Conservation (phyloP, 2,113 vertebrate genomes). For the Tragulus kanchil region DNA sequence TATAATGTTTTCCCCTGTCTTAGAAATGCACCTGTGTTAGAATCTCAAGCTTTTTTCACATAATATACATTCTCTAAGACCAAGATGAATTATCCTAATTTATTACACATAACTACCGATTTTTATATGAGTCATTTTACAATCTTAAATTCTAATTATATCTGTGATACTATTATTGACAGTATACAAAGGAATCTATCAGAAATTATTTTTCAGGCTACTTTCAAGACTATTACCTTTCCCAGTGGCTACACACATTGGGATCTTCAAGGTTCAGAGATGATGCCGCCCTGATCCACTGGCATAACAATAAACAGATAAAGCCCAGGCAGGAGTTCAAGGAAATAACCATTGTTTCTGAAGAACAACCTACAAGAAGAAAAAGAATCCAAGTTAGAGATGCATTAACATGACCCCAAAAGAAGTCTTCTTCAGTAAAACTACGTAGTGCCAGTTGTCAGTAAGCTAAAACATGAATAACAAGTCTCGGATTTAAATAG, state of each 20-base stretch:
- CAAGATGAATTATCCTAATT: neutral
- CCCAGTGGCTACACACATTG: conserved; percentile 99
- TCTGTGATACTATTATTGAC: neutral
- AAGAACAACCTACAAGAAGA: conserved; percentile 85
- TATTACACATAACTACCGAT: neutral
- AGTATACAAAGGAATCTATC: neutral
- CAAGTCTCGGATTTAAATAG: conserved; percentile 27
- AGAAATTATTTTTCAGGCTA: neutral
- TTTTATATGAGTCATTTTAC: conserved; percentile 51
- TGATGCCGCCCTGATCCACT: conserved; percentile 87
- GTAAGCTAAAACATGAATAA: neutral
- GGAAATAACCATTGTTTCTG: conserved; percentile 88
- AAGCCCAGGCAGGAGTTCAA: conserved; percentile 81
- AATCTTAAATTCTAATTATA: neutral
- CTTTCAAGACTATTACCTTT: conserved; percentile 91
- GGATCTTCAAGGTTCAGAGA: conserved; percentile 97
- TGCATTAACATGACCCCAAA: conserved; percentile 53
- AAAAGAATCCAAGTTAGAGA: neutral
- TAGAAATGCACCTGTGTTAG: neutral
- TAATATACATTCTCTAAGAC: neutral
- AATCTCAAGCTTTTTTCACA: neutral
- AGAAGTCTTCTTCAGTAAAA: conserved; percentile 23
- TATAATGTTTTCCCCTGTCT: neutral
- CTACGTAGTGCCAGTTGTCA: neutral
- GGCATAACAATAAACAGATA: conserved; percentile 86